Base-by-base conservation (phyloP, 2,888 invertebrate species). In the Pandemis heparana region DNA sequence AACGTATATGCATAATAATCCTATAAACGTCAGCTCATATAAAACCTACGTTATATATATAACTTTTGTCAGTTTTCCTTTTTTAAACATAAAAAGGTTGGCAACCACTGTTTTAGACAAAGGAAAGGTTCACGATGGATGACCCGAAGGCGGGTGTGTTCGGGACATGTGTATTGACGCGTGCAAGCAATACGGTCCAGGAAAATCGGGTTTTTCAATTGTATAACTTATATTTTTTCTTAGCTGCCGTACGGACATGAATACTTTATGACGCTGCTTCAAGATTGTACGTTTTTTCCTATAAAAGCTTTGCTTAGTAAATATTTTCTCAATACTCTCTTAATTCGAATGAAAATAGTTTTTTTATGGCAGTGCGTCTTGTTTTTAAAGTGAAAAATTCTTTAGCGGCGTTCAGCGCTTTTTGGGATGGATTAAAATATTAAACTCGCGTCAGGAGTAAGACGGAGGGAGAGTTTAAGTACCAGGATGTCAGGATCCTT, bases 91-190 rank as follows among this genome's bases (percentile, higher is more conserved):
- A 56, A 23, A 56, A 56, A 56, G 56, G 56, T 56, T 56, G 56
- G 10, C 12, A 23, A 23, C 12, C 56, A 23, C 56, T 56, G 56
- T 23, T 56, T 56, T 23, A 18, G n/a, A 23, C 4, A 23, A 56
- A 56, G 23, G 16, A 64, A 59, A 59, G 48, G 64, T 48, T 48
- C 12, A 56, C 56, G 12, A 72, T 67, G 39, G 56, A 64, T 60
- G 43, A 53, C 16, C 65, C 51, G 65, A 32, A 63, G 51, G 38
- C 48, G 16, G 51, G 61, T 18, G 48, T 73, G 68, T 63, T 63
- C 8, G 38, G 51, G 73, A 73, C 73, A 51, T 73, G 56, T 48
- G 12, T 64, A 48, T 39, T 64, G 73, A 73, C 32, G 64, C 68
- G 64, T 62, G 53, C 63, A 16, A 5, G 16, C n/a, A 39, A 38